These are phyloP conservation scores for Scaptodrosophila latifasciaeformis DNA, from an alignment of 2,888 invertebrate species.

Conservation along the genomic window DNA sequence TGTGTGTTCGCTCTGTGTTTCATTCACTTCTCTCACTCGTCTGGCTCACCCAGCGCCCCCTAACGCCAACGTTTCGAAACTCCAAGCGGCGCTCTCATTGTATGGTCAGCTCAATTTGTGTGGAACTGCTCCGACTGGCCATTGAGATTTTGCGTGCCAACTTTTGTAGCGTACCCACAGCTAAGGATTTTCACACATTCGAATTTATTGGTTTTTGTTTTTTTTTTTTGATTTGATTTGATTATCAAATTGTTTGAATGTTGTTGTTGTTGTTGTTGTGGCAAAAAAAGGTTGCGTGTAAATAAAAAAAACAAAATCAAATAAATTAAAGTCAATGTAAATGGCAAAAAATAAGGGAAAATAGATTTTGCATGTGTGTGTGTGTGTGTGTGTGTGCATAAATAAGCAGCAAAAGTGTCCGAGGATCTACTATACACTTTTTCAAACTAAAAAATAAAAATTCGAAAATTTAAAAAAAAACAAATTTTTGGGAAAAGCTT, in stretches of 20 bases:
- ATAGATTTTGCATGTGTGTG: neutral
- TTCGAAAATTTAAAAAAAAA: no score
- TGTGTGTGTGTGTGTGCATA: conserved; percentile 1
- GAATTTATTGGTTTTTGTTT: conserved; percentile 1
- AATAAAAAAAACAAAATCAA: conserved; percentile 59
- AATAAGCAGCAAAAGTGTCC: neutral
- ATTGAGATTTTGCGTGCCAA: conserved; percentile 72
- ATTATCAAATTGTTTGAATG: conserved; percentile 16
- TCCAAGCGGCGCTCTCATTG: conserved; percentile 39
- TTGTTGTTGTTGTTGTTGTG: conserved; percentile 20
- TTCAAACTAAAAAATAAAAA: no score
- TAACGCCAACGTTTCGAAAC: neutral
- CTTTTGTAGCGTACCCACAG: conserved; percentile 78
- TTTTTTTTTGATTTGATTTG: conserved; percentile 20
- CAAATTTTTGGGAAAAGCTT: no score
- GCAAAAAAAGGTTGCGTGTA: conserved; percentile 56
- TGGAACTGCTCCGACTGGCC: conserved; percentile 71
- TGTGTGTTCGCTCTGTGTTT: neutral
- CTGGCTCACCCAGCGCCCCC: conserved; percentile 12
- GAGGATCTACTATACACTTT: no score
- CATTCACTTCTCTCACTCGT: conserved; percentile 44
- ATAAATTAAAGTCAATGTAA: conserved; percentile 45
- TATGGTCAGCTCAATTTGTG: conserved; percentile 68
- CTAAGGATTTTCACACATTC: conserved; percentile 63
- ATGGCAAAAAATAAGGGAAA: conserved; percentile 34